Base-by-base conservation (phyloP, 2,888 invertebrate genomes). In the Lamproptera curius region DNA sequence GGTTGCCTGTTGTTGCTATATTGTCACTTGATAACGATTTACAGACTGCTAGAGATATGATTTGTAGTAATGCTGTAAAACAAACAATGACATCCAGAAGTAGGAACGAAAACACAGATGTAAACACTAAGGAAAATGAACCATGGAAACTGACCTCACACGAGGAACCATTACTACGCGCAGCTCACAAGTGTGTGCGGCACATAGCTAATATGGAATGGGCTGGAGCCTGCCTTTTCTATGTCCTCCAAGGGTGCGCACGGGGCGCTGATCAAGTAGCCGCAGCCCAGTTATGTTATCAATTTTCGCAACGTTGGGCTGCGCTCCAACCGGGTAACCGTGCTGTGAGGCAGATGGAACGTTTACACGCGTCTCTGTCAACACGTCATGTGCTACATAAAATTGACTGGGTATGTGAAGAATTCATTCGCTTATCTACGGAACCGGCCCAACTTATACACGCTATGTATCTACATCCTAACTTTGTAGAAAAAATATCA, bases 151-250 rank as follows among this genome's bases (percentile, higher is more conserved):
- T 88, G 45, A 74, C 73, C 16, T 76, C 77, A 33, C 67, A 69
- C 55, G 87, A 88, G 61, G 86, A 86, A 58, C 81, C 82, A 28
- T 62, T 88, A 44, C 68, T 88, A 31, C 76, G 84, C 16, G 75
- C 84, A 17, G 88, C 88, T 4, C 87, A 88, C 67, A 70, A 75
- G 52, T 88, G 88, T 63, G 87, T 87, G 1, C 71, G 74, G 46
- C 74, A 85, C 51, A 88, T 89, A 53, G 80, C 86, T 8, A 88
- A 89, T 56, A 84, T 88, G 82, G 88, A 89, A 69, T 89, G 88
- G 88, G 88, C 88, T 14, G 88, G 85, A 17, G 88, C 88, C 1
- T 89, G 88, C 56, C 72, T 89, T 31, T 89, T 88, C 57, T 86
- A 87, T 55, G 86, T 88, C 16, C 66, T 86, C 1, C 88, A 88